Evolutionary conservation across 92 coral and sea anemone species (phyloP), one percentile per base, ranked within the genome.

Genomic region (Anthopleura xanthogrammica): DNA sequence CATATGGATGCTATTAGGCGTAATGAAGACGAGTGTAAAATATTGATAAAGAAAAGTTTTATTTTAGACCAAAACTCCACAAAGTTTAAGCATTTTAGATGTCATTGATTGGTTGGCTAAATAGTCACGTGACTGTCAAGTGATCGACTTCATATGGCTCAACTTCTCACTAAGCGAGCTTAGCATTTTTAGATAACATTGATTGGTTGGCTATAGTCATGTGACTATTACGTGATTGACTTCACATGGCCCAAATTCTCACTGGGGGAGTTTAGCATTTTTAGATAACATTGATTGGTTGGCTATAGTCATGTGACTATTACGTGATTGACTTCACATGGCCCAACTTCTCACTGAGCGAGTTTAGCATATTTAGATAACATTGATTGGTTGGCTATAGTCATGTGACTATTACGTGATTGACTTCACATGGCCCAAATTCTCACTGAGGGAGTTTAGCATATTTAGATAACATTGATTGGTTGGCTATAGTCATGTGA

Each of bases 1-100:
- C 74, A 68, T 68, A 36, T 68, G 74, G 74, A 29, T 68, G 46
- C 74, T 68, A 68, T 68, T 36, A 68, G 11, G 40, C 74, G 16
- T 0, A 68, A 22, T 9, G 12, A 68, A 11, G 4, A 68, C 41
- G 74, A 24, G 74, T 68, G 74, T 23, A 36, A 36, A 36, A 68
- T 3, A 2, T 3, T 36, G 74, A 68, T 68, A 68, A 62, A 62
- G 36, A 22, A 62, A 20, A 62, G 29, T 7, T 62, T 20, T 20
- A 20, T n/a, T 20, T 6, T 20, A 4, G 29, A 22, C 1, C 36
- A 5, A 62, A 62, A 62, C 9, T 6, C 9, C 24, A 62, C 29
- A 20, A 62, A 62, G 23, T 62, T 62, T 62, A 5, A 12, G 58
- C 58, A 0, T 54, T 54, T 54, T 54, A 54, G 3, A 50, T 50